Conservation (phyloP, 2,888 invertebrate genomes). For the Polylopha cassiicola region DNA sequence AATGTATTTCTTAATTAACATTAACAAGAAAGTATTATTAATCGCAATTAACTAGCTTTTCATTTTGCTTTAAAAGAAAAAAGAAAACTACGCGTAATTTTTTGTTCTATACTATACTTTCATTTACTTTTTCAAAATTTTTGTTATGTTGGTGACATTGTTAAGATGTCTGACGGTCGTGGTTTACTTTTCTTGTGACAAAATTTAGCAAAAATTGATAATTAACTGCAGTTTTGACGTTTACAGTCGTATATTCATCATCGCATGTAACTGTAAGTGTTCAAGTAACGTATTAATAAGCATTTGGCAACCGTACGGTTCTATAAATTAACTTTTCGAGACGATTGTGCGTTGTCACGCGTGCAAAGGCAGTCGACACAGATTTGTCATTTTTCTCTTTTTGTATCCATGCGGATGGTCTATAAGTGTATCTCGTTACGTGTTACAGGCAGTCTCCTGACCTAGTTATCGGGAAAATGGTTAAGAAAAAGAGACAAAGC, state of each 20-base stretch:
- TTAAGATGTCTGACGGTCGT: conserved; percentile 67
- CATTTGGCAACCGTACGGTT: conserved; percentile 28
- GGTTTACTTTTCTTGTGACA: conserved; percentile 61
- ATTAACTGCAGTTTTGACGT: conserved; percentile 40
- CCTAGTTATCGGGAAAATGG: conserved; percentile 74
- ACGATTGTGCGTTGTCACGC: conserved; percentile 75
- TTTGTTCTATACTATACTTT: too few relatives aligned
- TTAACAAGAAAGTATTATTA: too few relatives aligned
- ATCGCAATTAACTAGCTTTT: too few relatives aligned
- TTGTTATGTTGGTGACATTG: conserved; percentile 49
- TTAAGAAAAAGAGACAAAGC: conserved; percentile 84
- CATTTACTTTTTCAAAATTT: conserved; percentile 27
- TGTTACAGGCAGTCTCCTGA: conserved; percentile 63
- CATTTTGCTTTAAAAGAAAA: conserved; percentile 20
- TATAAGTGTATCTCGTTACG: conserved; percentile 74
- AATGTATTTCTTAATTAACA: too few relatives aligned
- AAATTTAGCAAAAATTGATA: conserved; percentile 46
- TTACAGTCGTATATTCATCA: conserved; percentile 39
- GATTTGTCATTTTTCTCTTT: conserved; percentile 75
- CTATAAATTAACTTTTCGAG: conserved; percentile 34
- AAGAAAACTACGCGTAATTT: conserved; percentile 24
- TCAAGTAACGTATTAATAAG: conserved; percentile 33
- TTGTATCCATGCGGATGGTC: conserved; percentile 69
- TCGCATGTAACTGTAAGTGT: conserved; percentile 68
- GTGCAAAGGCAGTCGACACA: conserved; percentile 74